Conservation (phyloP, 2,113 vertebrate species). For the Daphoenositta chrysoptera region DNA sequence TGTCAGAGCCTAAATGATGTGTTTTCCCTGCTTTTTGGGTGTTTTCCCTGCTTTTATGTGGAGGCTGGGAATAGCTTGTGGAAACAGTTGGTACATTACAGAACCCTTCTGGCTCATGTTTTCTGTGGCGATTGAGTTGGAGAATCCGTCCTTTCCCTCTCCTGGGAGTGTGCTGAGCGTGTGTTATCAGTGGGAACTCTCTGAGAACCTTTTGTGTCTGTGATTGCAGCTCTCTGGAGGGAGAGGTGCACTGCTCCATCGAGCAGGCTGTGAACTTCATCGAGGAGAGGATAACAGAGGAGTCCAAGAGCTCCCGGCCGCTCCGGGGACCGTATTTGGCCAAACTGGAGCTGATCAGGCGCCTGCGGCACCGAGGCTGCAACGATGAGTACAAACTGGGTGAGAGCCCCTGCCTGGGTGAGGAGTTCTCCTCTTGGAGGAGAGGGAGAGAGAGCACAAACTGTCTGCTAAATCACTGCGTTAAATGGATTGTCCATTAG, state of each 20-base stretch:
- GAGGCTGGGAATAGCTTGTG: neutral
- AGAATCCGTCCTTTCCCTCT: neutral
- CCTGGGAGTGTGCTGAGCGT: neutral
- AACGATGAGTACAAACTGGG: slow-evolving; percentile 85
- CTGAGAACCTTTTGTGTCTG: neutral
- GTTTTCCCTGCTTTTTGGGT: neutral
- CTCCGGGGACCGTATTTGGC: slow-evolving; percentile 90
- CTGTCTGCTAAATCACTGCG: neutral
- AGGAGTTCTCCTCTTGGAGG: neutral
- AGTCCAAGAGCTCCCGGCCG: slow-evolving; percentile 79
- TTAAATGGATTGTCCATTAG: neutral
- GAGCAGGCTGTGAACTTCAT: slow-evolving; percentile 88
- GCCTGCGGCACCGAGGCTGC: slow-evolving; percentile 79
- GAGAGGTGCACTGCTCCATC: slow-evolving; percentile 83
- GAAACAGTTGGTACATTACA: neutral
- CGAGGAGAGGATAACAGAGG: slow-evolving; percentile 83
- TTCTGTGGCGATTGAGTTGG: neutral
- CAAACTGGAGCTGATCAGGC: slow-evolving; percentile 87
- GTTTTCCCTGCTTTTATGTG: neutral
- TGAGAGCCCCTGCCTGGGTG: slow-evolving; percentile 50
- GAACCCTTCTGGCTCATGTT: neutral
- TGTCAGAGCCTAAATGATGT: neutral
- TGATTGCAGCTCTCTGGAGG: slow-evolving; percentile 84
- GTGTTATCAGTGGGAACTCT: neutral
- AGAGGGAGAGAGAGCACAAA: neutral